These are phyloP conservation scores for Drosophila triauraria DNA, from an alignment of 1,140 invertebrate genomes.

Conservation along the genomic window DNA sequence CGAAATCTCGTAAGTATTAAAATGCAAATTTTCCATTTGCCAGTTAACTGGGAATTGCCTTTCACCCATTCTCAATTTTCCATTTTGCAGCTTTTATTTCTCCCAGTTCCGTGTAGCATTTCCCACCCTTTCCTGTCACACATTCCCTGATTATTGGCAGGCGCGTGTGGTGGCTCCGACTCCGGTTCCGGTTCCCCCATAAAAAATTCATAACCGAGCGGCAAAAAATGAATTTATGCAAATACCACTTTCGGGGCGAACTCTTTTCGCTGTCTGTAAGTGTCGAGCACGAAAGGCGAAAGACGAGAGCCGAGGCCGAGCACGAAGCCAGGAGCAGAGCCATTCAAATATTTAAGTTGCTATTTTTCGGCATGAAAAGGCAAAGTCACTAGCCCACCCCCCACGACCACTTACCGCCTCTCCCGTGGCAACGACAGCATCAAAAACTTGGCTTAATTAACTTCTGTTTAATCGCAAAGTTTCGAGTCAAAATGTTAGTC, in stretches of 20 bases:
- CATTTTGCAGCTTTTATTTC: conserved; percentile 39
- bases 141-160: conserved; percentile 66
- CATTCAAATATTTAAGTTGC: conserved; percentile 78
- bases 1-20: conserved; percentile 94
- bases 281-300: conserved; percentile 16
- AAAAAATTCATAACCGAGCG: conserved; percentile 75
- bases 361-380: conserved; percentile 68
- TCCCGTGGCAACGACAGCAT: conserved; percentile 47
- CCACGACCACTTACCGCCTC: conserved; percentile 19
- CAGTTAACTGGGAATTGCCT: conserved; percentile 62
- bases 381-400: conserved; percentile 57
- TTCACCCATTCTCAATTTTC: conserved; percentile 38
- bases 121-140: conserved; percentile 27
- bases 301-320: not conserved
- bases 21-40: conserved; percentile 79
- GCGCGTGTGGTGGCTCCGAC: conserved; percentile 41
- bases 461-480: conserved; percentile 76
- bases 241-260: conserved; percentile 72
- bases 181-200: conserved; percentile 26
- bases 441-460: conserved; percentile 80
- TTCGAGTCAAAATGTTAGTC: conserved; percentile 64
- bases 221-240: conserved; percentile 73
- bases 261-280: conserved; percentile 68
- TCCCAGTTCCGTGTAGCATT: conserved; percentile 1
- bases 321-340: conserved; percentile 2